Base-by-base conservation (phyloP, 2,797 vertebrate genomes). In the Coreius guichenoti region DNA sequence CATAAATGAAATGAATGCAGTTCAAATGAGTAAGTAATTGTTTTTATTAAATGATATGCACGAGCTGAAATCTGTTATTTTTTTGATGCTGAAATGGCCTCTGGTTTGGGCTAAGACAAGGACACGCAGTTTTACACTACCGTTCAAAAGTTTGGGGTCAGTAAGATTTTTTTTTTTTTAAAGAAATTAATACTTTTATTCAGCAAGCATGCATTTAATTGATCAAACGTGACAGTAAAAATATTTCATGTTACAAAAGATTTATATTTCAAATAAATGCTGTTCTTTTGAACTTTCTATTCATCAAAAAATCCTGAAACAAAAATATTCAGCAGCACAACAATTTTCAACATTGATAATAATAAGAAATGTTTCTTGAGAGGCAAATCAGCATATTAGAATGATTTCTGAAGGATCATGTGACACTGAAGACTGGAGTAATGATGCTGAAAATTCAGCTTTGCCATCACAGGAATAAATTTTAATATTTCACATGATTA, bases 11-110 rank as follows among this genome's bases (percentile, higher is more conserved):
- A 26, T 29, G 2, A 29, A 43, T 3, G 5, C 56, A 78, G n/a
- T 78, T 63, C 16, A 78, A 78, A 63, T 78, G 3, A 61, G 23
- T 19, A 26, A 56, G 21, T 76, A 78, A 61, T 61, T 43, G 13
- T 29, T 61, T 56, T 29, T 6, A 45, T 63, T 45, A 63, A 63
- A 29, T 63, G 26, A 63, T 29, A 13, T 63, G 5, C 1, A 1
- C 1, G 1, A 63, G n/a, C 5, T 14, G 26, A 29, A 29, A 63
- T 63, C n/a, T 26, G 5, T 61, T 61, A 1, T 5, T 29, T 14
- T 61, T 29, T 29, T 0, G 39, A 61, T 13, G 58, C 14, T 61
- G n/a, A 61, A 61, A 61, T 5, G 26, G n/a, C 5, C 5, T 16
- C 13, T 16, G 26, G 58, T 13, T 29, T 29, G 61, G n/a, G 61